Evolutionary conservation across 2,113 vertebrate species (phyloP).

Genomic region (Columba livia): DNA sequence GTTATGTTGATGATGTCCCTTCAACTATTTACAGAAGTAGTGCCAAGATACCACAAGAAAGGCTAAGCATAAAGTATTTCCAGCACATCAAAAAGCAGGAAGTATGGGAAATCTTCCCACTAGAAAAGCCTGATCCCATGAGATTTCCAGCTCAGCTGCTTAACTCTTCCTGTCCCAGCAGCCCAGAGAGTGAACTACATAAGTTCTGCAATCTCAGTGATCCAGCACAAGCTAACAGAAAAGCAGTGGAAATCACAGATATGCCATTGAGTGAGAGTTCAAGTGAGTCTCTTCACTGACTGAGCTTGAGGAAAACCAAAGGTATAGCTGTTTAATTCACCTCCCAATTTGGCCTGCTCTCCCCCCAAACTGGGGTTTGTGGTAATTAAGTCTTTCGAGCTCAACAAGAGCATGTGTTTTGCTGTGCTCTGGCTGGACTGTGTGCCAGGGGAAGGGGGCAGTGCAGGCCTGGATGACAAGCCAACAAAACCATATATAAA

Average conservation of each 20-base stretch:
- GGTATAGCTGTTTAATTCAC: neutral
- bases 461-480: neutral
- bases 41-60: constrained; percentile 70
- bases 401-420: neutral
- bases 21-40: constrained; percentile 54
- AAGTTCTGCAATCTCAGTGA: neutral
- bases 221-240: neutral
- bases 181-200: neutral
- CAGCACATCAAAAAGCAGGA: constrained; percentile 67
- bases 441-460: neutral
- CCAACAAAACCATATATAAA: neutral
- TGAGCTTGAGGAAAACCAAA: neutral
- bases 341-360: neutral
- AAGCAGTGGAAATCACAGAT: neutral
- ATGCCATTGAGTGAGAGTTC: neutral
- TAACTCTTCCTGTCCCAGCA: constrained; percentile 19
- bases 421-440: neutral
- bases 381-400: neutral
- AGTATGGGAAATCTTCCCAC: constrained; percentile 54
- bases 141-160: constrained; percentile 14
- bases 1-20: constrained; percentile 55
- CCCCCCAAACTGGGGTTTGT: neutral
- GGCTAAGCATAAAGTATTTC: constrained; percentile 47
- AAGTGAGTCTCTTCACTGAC: neutral
- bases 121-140: constrained; percentile 45